Conservation (phyloP, 2,888 invertebrate genomes). For the Oeneis ivallda region DNA sequence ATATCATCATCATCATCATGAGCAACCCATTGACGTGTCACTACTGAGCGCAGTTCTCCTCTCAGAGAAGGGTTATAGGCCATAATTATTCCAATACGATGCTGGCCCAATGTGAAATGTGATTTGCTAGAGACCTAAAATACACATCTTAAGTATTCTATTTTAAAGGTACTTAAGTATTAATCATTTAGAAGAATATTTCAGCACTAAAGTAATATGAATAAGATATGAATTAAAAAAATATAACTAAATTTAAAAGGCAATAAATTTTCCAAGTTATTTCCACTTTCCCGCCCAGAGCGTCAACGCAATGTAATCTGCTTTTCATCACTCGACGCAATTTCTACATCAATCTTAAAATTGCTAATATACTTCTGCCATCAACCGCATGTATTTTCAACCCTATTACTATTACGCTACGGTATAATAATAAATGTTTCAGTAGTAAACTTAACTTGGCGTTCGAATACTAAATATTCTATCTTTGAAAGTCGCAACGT, state of each 20-base stretch:
- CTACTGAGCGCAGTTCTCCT: too few relatives aligned
- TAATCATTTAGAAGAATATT: background rate
- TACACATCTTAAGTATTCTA: too few relatives aligned
- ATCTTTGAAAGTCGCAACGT: constrained; percentile 61
- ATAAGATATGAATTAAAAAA: constrained; percentile 9
- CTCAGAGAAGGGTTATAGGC: too few relatives aligned
- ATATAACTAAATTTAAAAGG: constrained; percentile 21
- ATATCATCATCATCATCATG: too few relatives aligned
- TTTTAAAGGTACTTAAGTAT: too few relatives aligned
- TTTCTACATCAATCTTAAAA: constrained; percentile 64
- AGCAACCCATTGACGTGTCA: too few relatives aligned
- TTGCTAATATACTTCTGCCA: constrained; percentile 41
- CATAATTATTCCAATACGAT: too few relatives aligned
- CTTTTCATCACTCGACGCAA: constrained; percentile 63
- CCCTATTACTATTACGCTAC: constrained; percentile 37
- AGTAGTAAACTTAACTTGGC: constrained; percentile 31
- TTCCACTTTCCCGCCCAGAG: constrained; percentile 66
- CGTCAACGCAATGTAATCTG: constrained; percentile 65
- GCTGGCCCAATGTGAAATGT: too few relatives aligned
- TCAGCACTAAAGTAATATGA: background rate
- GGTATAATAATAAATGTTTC: constrained; percentile 1
- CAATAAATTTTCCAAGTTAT: constrained; percentile 48
- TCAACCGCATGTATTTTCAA: constrained; percentile 38
- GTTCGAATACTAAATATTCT: constrained; percentile 56
- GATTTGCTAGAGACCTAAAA: too few relatives aligned